These are phyloP conservation scores for Gallirallus australis DNA, from an alignment of 2,797 vertebrate species.

Conservation along the genomic window DNA sequence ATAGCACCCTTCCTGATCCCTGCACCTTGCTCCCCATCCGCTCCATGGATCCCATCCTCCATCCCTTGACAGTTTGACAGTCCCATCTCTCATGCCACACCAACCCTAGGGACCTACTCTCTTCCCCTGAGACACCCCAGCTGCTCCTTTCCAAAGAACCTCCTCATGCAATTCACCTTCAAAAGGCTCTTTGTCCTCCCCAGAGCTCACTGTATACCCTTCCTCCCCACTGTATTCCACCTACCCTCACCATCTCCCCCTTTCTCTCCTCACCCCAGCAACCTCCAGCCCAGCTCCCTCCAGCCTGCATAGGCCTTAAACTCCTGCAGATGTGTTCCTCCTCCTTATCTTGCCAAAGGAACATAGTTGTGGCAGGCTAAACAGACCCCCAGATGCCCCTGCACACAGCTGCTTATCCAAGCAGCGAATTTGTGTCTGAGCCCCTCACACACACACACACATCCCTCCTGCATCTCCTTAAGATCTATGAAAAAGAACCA, in stretches of 20 bases:
- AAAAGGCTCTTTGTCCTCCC: not conserved
- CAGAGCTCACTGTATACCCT: not conserved
- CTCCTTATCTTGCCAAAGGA: not conserved
- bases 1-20: not conserved
- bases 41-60: not conserved
- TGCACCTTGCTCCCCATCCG: fast-evolving
- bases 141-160: not conserved
- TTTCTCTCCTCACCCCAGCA: not conserved
- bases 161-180: not conserved
- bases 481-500: not conserved
- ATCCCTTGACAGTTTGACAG: not conserved
- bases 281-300: not conserved
- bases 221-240: not conserved
- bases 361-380: not conserved
- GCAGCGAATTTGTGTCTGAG: not conserved
- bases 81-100: not conserved
- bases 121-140: not conserved
- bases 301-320: not conserved
- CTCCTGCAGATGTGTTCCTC: not conserved
- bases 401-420: not conserved
- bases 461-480: not conserved
- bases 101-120: not conserved
- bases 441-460: not conserved
- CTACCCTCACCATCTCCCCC: not conserved
- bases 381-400: not conserved